Evolutionary conservation across 1,140 invertebrate species (phyloP).

Genomic region (Sipha flava): DNA sequence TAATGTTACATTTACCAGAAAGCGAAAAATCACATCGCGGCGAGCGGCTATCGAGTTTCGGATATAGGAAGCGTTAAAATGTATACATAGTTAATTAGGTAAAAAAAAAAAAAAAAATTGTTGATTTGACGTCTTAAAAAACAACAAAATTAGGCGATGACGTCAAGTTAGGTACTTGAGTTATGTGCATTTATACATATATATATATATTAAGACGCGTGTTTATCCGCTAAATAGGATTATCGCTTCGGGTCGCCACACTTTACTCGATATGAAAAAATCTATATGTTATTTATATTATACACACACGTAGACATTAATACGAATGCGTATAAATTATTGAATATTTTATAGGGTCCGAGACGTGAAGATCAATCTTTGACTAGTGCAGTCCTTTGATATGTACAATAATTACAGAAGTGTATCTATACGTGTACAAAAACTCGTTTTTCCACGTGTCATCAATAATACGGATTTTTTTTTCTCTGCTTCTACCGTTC

Average conservation of each 20-base stretch:
- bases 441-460: conserved; percentile 23
- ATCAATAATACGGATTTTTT: neutral
- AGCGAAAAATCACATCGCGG: no score
- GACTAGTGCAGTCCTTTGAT: neutral
- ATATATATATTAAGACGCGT: neutral
- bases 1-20: no score
- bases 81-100: no score
- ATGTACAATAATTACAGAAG: neutral
- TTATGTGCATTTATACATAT: neutral
- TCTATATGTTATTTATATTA: neutral
- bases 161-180: neutral
- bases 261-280: neutral
- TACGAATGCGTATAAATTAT: neutral
- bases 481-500: neutral
- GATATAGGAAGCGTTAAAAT: no score
- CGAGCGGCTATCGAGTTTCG: no score
- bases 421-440: neutral
- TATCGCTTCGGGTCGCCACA: neutral
- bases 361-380: neutral
- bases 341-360: neutral
- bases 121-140: neutral
- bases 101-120: neutral
- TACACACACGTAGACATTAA: no score
- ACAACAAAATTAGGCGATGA: neutral
- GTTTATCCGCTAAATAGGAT: neutral